Conservation (phyloP, 1,140 invertebrate species). For the Ruditapes philippinarum region DNA sequence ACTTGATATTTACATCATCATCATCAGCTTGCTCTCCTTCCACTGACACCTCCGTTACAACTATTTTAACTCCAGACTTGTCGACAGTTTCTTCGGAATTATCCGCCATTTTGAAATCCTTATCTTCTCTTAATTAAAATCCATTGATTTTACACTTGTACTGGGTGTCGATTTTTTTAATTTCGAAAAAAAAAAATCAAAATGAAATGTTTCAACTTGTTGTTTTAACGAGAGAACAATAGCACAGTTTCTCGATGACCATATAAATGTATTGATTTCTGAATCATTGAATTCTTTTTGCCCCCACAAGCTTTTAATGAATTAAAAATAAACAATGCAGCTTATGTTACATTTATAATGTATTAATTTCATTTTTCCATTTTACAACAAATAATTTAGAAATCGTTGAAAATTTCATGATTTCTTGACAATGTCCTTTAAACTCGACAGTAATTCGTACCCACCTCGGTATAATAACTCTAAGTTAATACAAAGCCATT, state of each 20-base stretch:
- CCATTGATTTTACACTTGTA: not conserved
- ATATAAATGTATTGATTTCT: not conserved
- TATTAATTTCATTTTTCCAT: constrained; percentile 6
- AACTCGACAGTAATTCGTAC: constrained; percentile 35
- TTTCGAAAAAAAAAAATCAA: too few relatives aligned
- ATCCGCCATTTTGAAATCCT: constrained; percentile 3
- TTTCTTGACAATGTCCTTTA: constrained; percentile 6
- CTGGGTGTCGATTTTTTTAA: not conserved
- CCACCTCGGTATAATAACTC: not conserved
- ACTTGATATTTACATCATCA: not conserved
- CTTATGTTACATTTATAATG: not conserved
- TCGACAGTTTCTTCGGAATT: not conserved
- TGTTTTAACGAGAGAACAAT: not conserved
- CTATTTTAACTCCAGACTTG: not conserved
- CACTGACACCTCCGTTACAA: not conserved
- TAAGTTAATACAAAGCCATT: constrained; percentile 6
- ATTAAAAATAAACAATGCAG: not conserved
- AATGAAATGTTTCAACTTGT: not conserved
- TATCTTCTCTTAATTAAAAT: not conserved
- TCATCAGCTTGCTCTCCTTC: not conserved
- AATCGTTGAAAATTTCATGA: constrained; percentile 51
- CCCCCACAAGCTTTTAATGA: not conserved
- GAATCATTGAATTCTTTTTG: not conserved
- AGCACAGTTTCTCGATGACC: not conserved
- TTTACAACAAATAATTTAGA: not conserved